phyloP scores from a whole-genome alignment of 2,888 invertebrate species.

The Phorcus lineatus region DNA sequence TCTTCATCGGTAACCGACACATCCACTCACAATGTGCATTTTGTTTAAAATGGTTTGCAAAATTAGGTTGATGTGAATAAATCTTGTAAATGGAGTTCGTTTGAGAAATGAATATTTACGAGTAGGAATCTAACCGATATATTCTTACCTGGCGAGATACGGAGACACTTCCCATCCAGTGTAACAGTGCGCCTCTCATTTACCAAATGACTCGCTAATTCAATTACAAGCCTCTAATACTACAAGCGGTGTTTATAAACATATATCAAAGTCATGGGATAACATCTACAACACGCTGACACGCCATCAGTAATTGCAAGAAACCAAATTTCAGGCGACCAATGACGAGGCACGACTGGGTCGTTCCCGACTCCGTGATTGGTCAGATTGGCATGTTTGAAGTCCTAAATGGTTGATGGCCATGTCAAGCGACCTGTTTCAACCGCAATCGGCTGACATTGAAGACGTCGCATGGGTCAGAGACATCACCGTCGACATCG shows the following conservation, averaged over 20 bases:
- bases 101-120: too few relatives aligned
- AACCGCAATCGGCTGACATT: not conserved
- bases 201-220: not conserved
- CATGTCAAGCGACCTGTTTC: not conserved
- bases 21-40: too few relatives aligned
- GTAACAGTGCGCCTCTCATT: not conserved
- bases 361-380: not conserved
- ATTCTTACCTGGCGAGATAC: not conserved
- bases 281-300: not conserved
- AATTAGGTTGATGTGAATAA: too few relatives aligned
- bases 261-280: not conserved
- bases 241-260: conserved; percentile 8
- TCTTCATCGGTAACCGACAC: too few relatives aligned
- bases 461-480: not conserved
- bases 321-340: not conserved
- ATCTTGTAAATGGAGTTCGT: too few relatives aligned
- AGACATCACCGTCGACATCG: not conserved
- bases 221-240: not conserved
- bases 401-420: not conserved
- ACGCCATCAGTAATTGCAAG: conserved; percentile 4
- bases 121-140: too few relatives aligned
- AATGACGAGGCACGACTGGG: not conserved
- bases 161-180: not conserved
- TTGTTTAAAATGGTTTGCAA: too few relatives aligned
- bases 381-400: not conserved